Conservation (phyloP, 2,797 vertebrate genomes). For the Pyrocephalus nanus region DNA sequence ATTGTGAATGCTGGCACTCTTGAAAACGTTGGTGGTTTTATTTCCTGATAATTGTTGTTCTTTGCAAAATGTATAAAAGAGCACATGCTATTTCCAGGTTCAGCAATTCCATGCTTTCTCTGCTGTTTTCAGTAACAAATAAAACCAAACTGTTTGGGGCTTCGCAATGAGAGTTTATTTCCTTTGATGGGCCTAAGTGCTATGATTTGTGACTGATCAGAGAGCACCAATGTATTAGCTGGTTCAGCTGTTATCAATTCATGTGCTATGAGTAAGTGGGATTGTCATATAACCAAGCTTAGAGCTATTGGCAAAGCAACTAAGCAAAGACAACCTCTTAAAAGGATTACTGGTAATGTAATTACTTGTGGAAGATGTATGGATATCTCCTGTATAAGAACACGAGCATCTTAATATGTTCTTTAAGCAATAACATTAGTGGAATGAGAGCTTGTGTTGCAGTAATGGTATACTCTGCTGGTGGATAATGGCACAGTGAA, state of each 20-base stretch:
- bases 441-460: not conserved
- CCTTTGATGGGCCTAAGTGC: not conserved
- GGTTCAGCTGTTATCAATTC: conserved; percentile 37
- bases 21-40: not conserved
- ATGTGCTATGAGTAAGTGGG: not conserved
- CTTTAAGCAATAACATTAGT: not conserved
- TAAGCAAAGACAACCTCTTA: conserved; percentile 35
- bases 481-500: not conserved
- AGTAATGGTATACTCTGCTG: not conserved
- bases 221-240: not conserved
- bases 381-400: not conserved
- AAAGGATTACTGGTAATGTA: conserved; percentile 38
- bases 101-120: not conserved
- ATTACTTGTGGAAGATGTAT: conserved; percentile 17
- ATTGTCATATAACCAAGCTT: conserved; percentile 35
- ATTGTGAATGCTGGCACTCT: not conserved
- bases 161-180: conserved; percentile 17
- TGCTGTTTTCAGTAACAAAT: conserved; percentile 8
- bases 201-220: not conserved
- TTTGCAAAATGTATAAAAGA: not conserved
- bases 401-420: not conserved
- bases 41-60: not conserved
- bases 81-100: not conserved
- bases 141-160: not conserved
- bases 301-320: conserved; percentile 33